Percentiles rank a stretch among this genome's conserved stretches.
phyloP scores from a whole-genome alignment of 2,797 vertebrate genomes.

The Liparis tanakae region DNA sequence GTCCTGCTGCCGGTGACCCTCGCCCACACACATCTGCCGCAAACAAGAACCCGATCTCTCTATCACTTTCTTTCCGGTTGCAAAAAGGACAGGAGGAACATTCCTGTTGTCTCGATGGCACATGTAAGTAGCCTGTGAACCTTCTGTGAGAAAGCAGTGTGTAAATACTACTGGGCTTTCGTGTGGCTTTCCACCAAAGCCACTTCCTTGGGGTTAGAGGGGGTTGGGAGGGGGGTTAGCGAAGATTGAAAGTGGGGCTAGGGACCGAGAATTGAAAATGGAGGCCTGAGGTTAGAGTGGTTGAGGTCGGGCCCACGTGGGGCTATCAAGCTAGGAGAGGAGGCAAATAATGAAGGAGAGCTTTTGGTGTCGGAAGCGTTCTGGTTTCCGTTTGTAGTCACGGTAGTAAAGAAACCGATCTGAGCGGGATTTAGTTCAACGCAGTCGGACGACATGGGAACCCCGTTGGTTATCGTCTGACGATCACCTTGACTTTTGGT shows the following conservation, averaged over 20 bases:
- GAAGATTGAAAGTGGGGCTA: constrained; percentile 55
- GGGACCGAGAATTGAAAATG: constrained; percentile 59
- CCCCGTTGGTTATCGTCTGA: not conserved
- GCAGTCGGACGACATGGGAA: not conserved
- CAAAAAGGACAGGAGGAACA: constrained; percentile 48
- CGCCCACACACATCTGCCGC: constrained; percentile 60
- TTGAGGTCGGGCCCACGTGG: constrained; percentile 55
- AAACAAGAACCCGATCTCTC: constrained; percentile 57
- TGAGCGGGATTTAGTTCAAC: not conserved
- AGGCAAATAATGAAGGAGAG: constrained; percentile 20
- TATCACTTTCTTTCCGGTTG: constrained; percentile 46
- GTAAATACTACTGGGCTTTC: constrained; percentile 82
- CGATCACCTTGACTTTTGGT: not conserved
- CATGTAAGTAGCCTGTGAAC: constrained; percentile 66
- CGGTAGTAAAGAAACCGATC: not conserved
- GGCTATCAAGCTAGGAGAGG: constrained; percentile 41
- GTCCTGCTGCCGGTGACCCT: constrained; percentile 33
- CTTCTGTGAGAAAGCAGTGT: constrained; percentile 77
- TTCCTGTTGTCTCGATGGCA: constrained; percentile 64
- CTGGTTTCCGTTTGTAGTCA: not conserved
- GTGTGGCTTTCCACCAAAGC: constrained; percentile 79
- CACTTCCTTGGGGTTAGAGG: constrained; percentile 76
- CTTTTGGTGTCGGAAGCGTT: not conserved
- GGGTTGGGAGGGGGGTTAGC: constrained; percentile 44
- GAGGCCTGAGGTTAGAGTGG: constrained; percentile 68